A percentile compares a stretch with the other conserved stretches of the same genome.
Conservation (phyloP, 2,888 invertebrate species). For the Salticus scenicus region DNA sequence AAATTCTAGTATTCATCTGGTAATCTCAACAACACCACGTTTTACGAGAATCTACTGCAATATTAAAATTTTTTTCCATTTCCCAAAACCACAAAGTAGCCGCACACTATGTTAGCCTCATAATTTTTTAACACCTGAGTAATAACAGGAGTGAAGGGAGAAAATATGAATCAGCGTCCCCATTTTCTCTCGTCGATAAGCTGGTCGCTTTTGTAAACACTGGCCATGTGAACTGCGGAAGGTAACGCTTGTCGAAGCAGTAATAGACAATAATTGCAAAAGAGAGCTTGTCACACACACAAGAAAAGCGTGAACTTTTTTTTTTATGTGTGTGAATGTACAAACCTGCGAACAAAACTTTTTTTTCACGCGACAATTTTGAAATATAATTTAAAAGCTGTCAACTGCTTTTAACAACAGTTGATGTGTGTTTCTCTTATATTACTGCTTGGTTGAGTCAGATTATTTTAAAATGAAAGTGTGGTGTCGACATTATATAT, state of each 20-base stretch:
- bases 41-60: no score
- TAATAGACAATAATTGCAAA: neutral
- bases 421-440: no score
- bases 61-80: no score
- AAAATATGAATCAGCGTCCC: neutral
- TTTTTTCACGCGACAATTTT: neutral
- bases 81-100: no score
- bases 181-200: neutral
- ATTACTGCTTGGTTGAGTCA: no score
- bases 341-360: no score
- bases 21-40: no score
- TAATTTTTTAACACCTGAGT: neutral
- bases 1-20: no score
- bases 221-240: neutral
- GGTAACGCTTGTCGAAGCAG: neutral
- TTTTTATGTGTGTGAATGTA: neutral
- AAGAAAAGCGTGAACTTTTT: conserved; percentile 12
- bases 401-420: neutral
- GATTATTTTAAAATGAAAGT: no score
- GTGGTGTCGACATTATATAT: no score
- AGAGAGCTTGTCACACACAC: neutral
- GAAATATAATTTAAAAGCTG: neutral
- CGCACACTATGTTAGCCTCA: no score
- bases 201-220: neutral
- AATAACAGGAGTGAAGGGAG: neutral